These are phyloP conservation scores for Willowsia nigromaculata DNA, from an alignment of 2,888 invertebrate genomes.

Conservation along the genomic window DNA sequence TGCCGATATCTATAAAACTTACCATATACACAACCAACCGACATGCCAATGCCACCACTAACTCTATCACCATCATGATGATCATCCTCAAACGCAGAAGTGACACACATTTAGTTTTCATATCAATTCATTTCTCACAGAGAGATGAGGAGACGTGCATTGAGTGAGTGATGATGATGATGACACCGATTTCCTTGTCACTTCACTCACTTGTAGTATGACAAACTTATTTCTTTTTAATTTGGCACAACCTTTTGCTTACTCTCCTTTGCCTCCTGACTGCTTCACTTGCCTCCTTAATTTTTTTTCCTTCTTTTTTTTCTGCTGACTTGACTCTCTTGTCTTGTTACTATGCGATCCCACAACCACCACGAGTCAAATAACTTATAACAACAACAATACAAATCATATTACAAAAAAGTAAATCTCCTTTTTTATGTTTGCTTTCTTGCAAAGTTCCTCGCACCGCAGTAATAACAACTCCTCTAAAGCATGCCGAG, in stretches of 20 bases:
- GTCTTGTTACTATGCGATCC: not conserved
- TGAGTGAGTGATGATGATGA: slow-evolving; percentile 44
- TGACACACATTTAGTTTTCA: slow-evolving; percentile 61
- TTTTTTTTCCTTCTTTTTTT: not conserved
- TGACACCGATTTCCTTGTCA: slow-evolving; percentile 62
- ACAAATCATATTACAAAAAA: not conserved
- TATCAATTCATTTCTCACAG: slow-evolving; percentile 14
- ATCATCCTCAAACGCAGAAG: not conserved
- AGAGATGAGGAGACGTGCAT: slow-evolving; percentile 12
- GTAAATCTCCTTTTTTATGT: not conserved
- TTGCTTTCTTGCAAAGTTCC: not conserved
- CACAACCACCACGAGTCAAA: not conserved
- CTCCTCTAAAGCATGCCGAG: not conserved
- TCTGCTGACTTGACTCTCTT: not conserved
- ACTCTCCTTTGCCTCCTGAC: not conserved
- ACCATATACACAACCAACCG: not conserved
- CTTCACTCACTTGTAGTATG: not conserved
- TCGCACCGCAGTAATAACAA: not conserved
- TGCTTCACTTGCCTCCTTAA: not conserved
- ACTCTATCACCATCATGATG: not conserved
- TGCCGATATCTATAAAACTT: too few species aligned
- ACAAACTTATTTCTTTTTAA: slow-evolving; percentile 44
- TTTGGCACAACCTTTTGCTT: slow-evolving; percentile 57
- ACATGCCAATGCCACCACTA: not conserved
- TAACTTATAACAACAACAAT: not conserved